Percentiles rank a stretch among this genome's conserved stretches.
Evolutionary conservation across 2,113 vertebrate species (phyloP).

Genomic region (Calidris pygmaea): DNA sequence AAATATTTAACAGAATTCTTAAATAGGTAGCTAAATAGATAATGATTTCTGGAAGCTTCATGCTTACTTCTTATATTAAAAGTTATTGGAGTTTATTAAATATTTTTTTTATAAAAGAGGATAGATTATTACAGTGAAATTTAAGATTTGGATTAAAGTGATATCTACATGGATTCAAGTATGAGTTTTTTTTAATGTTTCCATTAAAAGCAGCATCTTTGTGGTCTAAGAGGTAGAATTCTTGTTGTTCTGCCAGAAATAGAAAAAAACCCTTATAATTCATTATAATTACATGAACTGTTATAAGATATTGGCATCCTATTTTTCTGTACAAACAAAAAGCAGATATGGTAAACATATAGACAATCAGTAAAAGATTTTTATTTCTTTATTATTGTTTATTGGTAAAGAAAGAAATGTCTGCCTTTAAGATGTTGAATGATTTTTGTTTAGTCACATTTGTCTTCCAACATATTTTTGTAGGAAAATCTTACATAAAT

Average conservation of each 20-base stretch:
- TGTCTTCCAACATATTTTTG: background rate
- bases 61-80: background rate
- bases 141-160: background rate
- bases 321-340: background rate
- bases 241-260: background rate
- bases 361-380: background rate
- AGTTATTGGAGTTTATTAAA: background rate
- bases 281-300: background rate
- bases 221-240: background rate
- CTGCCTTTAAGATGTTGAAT: background rate
- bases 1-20: background rate
- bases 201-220: background rate
- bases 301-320: background rate
- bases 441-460: background rate
- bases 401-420: background rate
- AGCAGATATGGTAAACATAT: background rate
- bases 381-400: background rate
- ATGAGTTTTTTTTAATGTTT: background rate
- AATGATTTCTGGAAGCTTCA: background rate
- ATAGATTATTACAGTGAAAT: background rate
- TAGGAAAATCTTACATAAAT: background rate
- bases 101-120: background rate
- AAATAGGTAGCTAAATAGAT: background rate
- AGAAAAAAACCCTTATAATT: background rate
- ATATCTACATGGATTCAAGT: background rate